These are phyloP conservation scores for Lepilemur ruficaudatus DNA, from an alignment of 2,797 vertebrate genomes.

Conservation along the genomic window DNA sequence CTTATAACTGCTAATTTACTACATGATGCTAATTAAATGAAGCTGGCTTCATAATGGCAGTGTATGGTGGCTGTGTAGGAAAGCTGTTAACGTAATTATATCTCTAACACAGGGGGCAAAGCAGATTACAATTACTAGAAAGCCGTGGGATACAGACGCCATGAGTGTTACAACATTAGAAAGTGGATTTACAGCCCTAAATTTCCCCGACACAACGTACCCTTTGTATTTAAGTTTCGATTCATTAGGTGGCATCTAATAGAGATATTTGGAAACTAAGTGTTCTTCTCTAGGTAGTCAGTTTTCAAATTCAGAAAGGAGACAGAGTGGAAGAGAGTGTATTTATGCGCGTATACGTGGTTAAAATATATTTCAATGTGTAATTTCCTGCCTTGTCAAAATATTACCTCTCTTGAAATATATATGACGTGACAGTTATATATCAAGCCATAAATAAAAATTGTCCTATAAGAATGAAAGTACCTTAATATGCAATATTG, in stretches of 20 bases:
- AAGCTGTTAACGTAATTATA: constrained; percentile 86
- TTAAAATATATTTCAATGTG: constrained; percentile 33
- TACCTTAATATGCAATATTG: not conserved
- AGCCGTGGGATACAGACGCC: constrained; percentile 73
- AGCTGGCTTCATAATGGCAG: constrained; percentile 84
- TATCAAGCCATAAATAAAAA: constrained; percentile 54
- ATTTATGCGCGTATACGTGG: not conserved
- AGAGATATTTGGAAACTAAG: constrained; percentile 56
- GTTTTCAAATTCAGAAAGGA: constrained; percentile 58
- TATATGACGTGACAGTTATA: constrained; percentile 43
- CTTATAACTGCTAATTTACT: constrained; percentile 86
- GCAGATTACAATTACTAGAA: constrained; percentile 84
- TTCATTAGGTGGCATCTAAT: constrained; percentile 46
- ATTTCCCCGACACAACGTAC: constrained; percentile 57
- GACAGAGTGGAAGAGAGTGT: not conserved
- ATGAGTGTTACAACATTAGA: constrained; percentile 66
- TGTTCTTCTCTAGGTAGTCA: constrained; percentile 46
- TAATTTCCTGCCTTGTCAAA: constrained; percentile 71
- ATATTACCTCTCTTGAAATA: constrained; percentile 64
- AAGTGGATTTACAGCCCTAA: constrained; percentile 74
- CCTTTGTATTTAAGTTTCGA: constrained; percentile 23
- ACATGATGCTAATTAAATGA: constrained; percentile 86
- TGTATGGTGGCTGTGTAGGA: constrained; percentile 81
- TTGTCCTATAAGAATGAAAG: constrained; percentile 34
- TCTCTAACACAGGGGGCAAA: constrained; percentile 81